These are phyloP conservation scores for Propsilocerus akamusi DNA, from an alignment of 1,140 invertebrate genomes.

Conservation along the genomic window DNA sequence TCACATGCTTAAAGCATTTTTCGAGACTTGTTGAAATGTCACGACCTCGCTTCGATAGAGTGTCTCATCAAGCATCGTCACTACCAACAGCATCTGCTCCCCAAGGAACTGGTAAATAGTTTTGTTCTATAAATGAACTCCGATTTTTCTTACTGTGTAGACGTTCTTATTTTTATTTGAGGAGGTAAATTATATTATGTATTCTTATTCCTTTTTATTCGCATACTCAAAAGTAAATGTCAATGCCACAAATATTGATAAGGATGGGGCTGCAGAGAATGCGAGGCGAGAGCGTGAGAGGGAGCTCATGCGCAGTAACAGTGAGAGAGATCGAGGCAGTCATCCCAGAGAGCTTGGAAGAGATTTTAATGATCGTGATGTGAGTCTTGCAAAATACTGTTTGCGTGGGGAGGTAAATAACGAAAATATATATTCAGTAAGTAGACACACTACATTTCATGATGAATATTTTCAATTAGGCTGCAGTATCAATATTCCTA, in stretches of 20 bases:
- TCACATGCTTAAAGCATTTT: slow-evolving; percentile 60
- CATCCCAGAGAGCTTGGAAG: neutral
- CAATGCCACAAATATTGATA: neutral
- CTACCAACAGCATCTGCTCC: neutral
- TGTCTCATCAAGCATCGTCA: neutral
- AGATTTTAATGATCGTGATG: slow-evolving; percentile 2
- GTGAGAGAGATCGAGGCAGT: slow-evolving; percentile 5
- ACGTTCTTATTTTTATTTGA: too few relatives aligned
- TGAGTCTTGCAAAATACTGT: neutral
- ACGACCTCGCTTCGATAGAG: slow-evolving; percentile 6
- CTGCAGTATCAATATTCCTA: neutral
- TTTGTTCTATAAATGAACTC: too few relatives aligned
- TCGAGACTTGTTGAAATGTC: slow-evolving; percentile 64
- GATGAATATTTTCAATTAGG: neutral
- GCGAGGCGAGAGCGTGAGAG: neutral
- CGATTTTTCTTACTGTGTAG: too few relatives aligned
- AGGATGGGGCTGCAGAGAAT: neutral
- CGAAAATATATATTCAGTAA: neutral
- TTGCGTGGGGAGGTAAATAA: slow-evolving; percentile 1
- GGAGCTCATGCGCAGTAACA: slow-evolving; percentile 8
- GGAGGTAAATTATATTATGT: neutral
- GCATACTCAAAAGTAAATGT: neutral
- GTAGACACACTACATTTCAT: neutral
- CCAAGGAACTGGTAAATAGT: neutral
- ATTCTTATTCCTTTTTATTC: neutral